Evolutionary conservation across 2,888 invertebrate genomes (phyloP), one percentile per base, ranked within the genome.

Genomic region (Dryocosmus kuriphilus): DNA sequence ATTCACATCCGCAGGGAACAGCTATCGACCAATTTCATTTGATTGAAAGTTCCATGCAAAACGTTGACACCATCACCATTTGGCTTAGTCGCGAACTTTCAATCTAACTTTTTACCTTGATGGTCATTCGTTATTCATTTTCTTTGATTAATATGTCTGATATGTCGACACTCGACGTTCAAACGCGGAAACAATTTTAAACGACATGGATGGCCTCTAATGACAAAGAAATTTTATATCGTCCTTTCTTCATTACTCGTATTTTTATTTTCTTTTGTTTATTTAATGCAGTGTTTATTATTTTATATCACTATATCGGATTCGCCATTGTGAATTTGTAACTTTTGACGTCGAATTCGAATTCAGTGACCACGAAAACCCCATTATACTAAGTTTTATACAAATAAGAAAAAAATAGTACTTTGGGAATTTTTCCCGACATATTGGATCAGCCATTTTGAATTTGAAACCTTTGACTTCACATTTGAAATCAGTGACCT

Each of bases 21-120:
- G 67, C 46, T 30, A 27, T 71, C 30, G n/a, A 71, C n/a, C 24
- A 30, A 8, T 71, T 71, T 51, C 9, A 51, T 11, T 51, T 51
- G 51, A 71, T 71, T 71, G 27, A 71, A 71, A 51, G 30, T 71
- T 71, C 30, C 27, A 71, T 71, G 19, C 46, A 51, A 71, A 71
- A n/a, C 46, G 30, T 51, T n/a, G 30, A 71, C 41, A 65, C n/a
- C 11, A 41, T 41, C 35, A 11, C 9, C 14, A 14, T n/a, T 46
- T n/a, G 46, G 27, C 30, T 51, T 16, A 16, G 19, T 11, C 19
- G 27, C 8, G 16, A 71, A 71, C n/a, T 27, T 71, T 51, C 51
- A 71, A 30, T 51, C 46, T 71, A 30, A 38, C n/a, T 71, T 67
- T 71, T 71, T 19, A 71, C 46, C 30, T n/a, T 27, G 71, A 30